phyloP scores from a whole-genome alignment of 2,113 vertebrate species.

The Synodontis membranacea region DNA sequence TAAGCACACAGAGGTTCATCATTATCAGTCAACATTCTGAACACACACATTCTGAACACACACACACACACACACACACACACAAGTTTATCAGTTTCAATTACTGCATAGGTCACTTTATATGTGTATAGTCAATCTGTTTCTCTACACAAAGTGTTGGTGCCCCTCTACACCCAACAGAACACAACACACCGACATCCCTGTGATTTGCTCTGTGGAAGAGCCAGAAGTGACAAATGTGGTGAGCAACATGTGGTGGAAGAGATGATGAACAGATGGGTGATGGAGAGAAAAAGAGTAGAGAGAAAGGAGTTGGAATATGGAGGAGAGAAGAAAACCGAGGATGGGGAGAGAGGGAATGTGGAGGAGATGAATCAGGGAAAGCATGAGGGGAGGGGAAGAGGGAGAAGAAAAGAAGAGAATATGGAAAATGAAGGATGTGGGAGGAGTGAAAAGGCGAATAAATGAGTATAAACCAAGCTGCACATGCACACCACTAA shows the following conservation, averaged over 20 bases:
- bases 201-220: not conserved
- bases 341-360: slow-evolving; percentile 40
- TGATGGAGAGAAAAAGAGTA: not conserved
- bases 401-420: not conserved
- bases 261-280: not conserved
- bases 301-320: not conserved
- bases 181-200: not conserved
- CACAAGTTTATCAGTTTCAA: not conserved
- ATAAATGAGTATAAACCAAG: not conserved
- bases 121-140: not conserved
- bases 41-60: too few relatives aligned
- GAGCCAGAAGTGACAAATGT: not conserved
- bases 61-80: not conserved
- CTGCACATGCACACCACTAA: not conserved
- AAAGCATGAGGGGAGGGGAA: not conserved
- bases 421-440: not conserved
- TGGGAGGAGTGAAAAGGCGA: not conserved
- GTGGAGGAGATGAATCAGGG: not conserved
- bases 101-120: not conserved
- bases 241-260: not conserved
- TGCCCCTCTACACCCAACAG: not conserved
- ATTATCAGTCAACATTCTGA: too few relatives aligned
- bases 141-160: not conserved
- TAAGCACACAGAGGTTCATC: too few relatives aligned
- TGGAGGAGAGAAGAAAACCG: not conserved